Base-by-base conservation (phyloP, 2,797 vertebrate species). In the Nyctibius grandis region DNA sequence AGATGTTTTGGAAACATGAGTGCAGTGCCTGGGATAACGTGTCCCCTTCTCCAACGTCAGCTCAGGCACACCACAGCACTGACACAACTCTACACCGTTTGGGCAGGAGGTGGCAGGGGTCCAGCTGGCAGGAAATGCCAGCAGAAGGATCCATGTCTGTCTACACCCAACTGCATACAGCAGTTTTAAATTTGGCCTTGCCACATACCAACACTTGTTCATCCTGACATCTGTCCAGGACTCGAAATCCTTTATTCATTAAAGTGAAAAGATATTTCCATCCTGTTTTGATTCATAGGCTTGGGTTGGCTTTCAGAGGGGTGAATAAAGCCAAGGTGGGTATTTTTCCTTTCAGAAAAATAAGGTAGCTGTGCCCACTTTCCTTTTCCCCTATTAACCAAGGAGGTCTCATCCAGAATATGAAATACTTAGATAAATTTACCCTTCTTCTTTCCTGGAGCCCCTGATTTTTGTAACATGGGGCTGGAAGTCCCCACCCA, bases 321-420 rank as follows among this genome's bases (percentile, higher is more conserved):
- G 5, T 29, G 38, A 74, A 81, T 48, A 61, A 80, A 84, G 50
- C 47, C 69, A 69, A 91, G 22, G 9, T 12, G 47, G 34, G 25
- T 48, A 68, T 79, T 96, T 85, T 93, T 75, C 53, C 63, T 88
- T 76, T 88, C 54, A 44, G 67, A 76, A 81, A 73, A 90, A 80
- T 28, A 64, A 79, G 47, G 44, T 53, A 93, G 47, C 22, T 61
- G 26, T 82, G 61, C 36, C 79, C 67, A 38, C 57, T 90, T 90
- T 70, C 31, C 36, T n/a, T 83, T 88, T 78, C 38, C n/a, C 36
- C 50, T 47, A 68, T 74, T 59, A 89, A 81, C 12, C 1, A 0
- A 75, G 75, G 42, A 75, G 48, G 14, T 92, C 53, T 23, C 34
- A 73, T 9, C 28, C 23, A 69, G 38, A 11, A 59, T 61, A 70